These are phyloP conservation scores for Mus minutoides DNA, from an alignment of 2,797 vertebrate genomes.

Conservation along the genomic window DNA sequence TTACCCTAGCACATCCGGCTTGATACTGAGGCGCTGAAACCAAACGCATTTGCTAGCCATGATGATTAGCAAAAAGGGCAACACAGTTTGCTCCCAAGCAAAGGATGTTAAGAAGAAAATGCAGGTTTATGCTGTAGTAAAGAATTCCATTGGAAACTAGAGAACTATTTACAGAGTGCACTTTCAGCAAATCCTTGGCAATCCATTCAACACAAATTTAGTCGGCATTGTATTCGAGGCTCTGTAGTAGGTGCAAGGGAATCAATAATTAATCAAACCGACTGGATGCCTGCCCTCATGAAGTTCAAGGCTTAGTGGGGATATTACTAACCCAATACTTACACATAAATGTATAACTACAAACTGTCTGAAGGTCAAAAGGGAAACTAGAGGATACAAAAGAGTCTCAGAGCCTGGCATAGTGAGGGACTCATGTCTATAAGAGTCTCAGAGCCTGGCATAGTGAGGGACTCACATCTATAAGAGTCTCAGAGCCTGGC, in stretches of 20 bases:
- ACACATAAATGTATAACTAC: neutral
- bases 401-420: neutral
- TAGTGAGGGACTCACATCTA: no score
- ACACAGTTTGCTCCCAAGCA: neutral
- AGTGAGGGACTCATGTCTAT: neutral
- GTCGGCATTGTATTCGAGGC: neutral
- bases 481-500: neutral
- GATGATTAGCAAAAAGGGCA: neutral
- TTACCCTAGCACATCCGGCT: neutral
- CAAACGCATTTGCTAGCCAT: neutral
- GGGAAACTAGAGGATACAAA: neutral
- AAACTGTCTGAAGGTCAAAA: neutral
- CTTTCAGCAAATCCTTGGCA: neutral
- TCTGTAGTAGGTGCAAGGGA: neutral
- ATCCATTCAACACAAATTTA: neutral
- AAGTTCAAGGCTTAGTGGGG: neutral
- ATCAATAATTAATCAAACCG: neutral
- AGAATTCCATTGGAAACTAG: neutral
- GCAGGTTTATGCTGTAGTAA: neutral
- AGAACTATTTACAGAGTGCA: neutral
- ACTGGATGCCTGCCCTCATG: neutral
- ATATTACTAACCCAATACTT: neutral
- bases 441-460: neutral
- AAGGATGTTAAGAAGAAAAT: conserved; percentile 14
- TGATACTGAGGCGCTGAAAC: neutral